Evolutionary conservation across 2,797 vertebrate species (phyloP).

Genomic region (Macrochelys suwanniensis): DNA sequence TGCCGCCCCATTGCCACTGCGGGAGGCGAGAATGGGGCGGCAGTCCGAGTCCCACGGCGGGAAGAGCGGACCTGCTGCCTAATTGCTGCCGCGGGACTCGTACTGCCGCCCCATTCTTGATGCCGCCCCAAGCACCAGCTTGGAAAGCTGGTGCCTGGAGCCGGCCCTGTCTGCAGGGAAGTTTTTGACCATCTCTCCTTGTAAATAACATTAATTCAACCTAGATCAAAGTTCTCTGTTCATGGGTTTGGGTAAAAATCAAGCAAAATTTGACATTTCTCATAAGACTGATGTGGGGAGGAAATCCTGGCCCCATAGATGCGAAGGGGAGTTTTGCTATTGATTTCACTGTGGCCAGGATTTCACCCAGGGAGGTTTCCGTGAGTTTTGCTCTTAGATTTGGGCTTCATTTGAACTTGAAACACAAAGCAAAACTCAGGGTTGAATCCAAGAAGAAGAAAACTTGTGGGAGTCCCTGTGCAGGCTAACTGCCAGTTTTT

Average conservation of each 20-base stretch:
- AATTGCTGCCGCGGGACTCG: no score
- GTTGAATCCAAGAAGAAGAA: neutral
- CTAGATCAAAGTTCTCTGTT: slow-evolving; percentile 23
- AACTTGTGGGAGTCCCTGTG: neutral
- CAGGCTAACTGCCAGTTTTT: neutral
- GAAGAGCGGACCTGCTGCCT: no score
- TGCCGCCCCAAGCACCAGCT: no score
- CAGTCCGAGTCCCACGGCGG: no score
- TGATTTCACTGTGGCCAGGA: neutral
- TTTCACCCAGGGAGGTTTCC: neutral
- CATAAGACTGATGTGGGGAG: neutral
- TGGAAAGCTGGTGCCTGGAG: no score
- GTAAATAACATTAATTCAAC: neutral
- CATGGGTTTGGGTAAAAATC: slow-evolving; percentile 2
- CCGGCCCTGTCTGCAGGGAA: no score
- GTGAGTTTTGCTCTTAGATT: neutral
- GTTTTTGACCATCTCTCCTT: no score
- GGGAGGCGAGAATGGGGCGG: no score
- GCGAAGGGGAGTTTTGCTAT: neutral
- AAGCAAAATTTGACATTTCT: slow-evolving; percentile 30
- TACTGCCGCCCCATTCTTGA: no score
- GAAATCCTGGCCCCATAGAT: neutral
- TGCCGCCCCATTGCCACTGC: no score
- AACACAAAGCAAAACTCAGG: neutral
- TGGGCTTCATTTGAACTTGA: neutral